Conservation (phyloP, 2,888 invertebrate species). For the Hirtodrosophila duncani region DNA sequence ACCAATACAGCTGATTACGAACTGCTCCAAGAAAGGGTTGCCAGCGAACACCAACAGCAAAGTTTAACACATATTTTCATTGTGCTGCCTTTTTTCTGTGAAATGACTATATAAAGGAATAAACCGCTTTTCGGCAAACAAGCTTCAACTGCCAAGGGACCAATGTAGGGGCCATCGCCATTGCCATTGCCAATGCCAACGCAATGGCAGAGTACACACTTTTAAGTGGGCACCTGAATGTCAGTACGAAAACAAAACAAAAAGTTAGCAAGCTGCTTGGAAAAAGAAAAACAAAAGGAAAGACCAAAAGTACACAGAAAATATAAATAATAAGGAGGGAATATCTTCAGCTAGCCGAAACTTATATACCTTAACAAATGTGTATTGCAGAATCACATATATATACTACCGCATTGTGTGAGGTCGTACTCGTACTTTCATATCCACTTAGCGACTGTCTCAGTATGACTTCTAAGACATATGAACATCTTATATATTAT, state of each 20-base stretch:
- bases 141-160: slow-evolving; percentile 36
- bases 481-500: too few species aligned
- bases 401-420: too few species aligned
- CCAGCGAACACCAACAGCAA: slow-evolving; percentile 6
- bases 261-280: slow-evolving; percentile 19
- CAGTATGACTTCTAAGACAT: too few species aligned
- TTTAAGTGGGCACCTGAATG: slow-evolving; percentile 43
- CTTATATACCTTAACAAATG: too few species aligned
- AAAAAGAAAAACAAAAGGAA: slow-evolving; percentile 39
- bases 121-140: slow-evolving; percentile 55
- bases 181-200: slow-evolving; percentile 16
- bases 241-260: slow-evolving; percentile 30
- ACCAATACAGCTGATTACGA: slow-evolving; percentile 9
- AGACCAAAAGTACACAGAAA: slow-evolving; percentile 35
- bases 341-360: background rate
- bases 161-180: slow-evolving; percentile 28
- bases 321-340: slow-evolving; percentile 40
- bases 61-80: slow-evolving; percentile 27
- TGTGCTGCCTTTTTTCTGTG: slow-evolving; percentile 18
- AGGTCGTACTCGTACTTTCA: too few species aligned
- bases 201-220: slow-evolving; percentile 27
- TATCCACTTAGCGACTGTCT: too few species aligned
- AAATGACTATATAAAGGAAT: slow-evolving; percentile 59
- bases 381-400: too few species aligned
- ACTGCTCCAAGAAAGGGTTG: background rate